phyloP scores from a whole-genome alignment of 2,888 invertebrate species.

The Eupithecia abbreviata region DNA sequence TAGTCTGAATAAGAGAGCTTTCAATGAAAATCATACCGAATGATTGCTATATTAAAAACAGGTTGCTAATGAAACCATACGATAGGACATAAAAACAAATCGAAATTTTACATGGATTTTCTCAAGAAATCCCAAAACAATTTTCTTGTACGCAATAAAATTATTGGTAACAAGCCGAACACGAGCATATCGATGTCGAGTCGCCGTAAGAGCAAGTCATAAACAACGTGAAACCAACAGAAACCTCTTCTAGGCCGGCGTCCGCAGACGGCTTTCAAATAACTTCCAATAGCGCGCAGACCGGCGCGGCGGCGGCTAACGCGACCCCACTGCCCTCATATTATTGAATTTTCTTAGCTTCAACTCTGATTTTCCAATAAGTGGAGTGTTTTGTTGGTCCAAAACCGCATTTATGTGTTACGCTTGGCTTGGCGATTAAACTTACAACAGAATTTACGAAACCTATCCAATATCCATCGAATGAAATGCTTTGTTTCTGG shows the following conservation, averaged over 20 bases:
- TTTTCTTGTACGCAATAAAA: conserved; percentile 19
- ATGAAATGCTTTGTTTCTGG: conserved; percentile 8
- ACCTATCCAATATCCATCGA: conserved; percentile 3
- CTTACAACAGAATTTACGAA: conserved; percentile 17
- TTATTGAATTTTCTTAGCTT: conserved; percentile 66
- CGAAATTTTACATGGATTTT: neutral
- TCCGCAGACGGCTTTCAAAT: conserved; percentile 63
- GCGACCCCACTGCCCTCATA: conserved; percentile 51
- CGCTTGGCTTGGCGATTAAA: conserved; percentile 31
- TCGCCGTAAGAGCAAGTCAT: conserved; percentile 47
- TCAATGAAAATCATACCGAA: neutral
- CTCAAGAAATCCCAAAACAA: neutral
- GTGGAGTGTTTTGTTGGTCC: conserved; percentile 57
- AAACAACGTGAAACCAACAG: conserved; percentile 56
- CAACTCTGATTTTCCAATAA: conserved; percentile 62
- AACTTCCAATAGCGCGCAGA: conserved; percentile 62
- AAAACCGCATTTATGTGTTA: conserved; percentile 39
- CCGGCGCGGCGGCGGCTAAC: conserved; percentile 41
- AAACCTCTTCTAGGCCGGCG: conserved; percentile 54
- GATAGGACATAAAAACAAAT: neutral
- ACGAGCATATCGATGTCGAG: conserved; percentile 44
- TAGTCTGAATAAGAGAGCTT: conserved; percentile 2
- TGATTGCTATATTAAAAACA: neutral
- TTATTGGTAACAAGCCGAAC: conserved; percentile 25
- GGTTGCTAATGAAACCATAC: neutral